A percentile compares a stretch with the other conserved stretches of the same genome.
Evolutionary conservation across 2,113 vertebrate genomes (phyloP).

Genomic region (Narcine bancroftii): DNA sequence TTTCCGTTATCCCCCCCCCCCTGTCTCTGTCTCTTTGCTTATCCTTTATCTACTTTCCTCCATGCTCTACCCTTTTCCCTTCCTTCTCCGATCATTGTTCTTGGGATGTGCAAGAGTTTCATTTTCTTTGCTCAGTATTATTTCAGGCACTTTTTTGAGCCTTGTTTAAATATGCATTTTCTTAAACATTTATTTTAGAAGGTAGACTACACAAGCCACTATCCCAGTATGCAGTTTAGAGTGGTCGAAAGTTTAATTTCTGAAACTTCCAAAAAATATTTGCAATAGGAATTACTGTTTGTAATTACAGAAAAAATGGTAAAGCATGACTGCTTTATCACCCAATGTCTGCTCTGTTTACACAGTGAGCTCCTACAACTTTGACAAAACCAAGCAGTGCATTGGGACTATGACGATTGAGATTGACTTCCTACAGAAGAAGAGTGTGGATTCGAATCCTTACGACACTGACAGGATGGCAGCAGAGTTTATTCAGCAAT

Average conservation of each 20-base stretch:
- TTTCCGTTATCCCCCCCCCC: too few species aligned
- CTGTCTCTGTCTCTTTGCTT: too few species aligned
- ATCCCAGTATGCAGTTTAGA: neutral
- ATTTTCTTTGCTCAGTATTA: neutral
- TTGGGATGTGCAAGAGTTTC: neutral
- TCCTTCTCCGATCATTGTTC: too few species aligned
- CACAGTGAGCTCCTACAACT: conserved; percentile 73
- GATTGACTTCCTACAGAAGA: conserved; percentile 94
- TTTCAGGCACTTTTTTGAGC: neutral
- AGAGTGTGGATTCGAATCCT: conserved; percentile 79
- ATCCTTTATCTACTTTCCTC: too few species aligned
- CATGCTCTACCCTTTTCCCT: too few species aligned
- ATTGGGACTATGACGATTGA: conserved; percentile 81
- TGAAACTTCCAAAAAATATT: neutral
- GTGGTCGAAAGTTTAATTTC: neutral
- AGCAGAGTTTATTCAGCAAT: conserved; percentile 78
- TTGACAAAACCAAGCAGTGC: conserved; percentile 84
- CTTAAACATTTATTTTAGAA: neutral
- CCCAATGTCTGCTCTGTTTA: neutral
- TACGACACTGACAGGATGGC: conserved; percentile 93
- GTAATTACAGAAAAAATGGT: neutral
- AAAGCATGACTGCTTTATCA: neutral
- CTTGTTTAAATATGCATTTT: neutral
- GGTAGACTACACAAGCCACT: neutral
- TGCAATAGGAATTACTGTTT: neutral